phyloP scores from a whole-genome alignment of 2,888 invertebrate genomes.

The Marasmarcha lunaedactyla region DNA sequence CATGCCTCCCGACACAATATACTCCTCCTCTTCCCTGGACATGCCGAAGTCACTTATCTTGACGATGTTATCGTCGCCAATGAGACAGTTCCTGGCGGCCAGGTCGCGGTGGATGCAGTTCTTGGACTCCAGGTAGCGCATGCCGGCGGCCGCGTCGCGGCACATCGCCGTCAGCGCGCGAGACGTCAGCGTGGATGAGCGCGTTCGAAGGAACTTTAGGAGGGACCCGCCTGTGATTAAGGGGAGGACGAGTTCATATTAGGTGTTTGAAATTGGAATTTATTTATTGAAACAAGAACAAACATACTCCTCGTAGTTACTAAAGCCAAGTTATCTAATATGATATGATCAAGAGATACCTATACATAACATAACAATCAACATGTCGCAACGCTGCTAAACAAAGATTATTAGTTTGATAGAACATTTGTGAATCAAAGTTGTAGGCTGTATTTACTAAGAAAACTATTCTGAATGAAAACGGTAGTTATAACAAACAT shows the following conservation, averaged over 20 bases:
- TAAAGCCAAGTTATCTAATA: no score
- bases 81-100: constrained; percentile 93
- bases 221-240: constrained; percentile 90
- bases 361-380: no score
- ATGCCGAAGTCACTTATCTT: constrained; percentile 99
- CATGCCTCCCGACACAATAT: constrained; percentile 97
- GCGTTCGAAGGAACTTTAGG: constrained; percentile 87
- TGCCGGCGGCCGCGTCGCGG: constrained; percentile 91
- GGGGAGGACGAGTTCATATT: background rate
- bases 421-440: no score
- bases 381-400: no score
- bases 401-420: no score
- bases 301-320: no score
- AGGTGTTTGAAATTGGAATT: no score
- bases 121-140: constrained; percentile 95
- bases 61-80: constrained; percentile 87
- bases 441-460: no score
- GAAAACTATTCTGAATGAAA: no score
- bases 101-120: constrained; percentile 97
- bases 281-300: no score
- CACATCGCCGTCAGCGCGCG: constrained; percentile 88
- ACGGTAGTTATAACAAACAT: no score
- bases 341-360: no score
- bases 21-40: constrained; percentile 97
- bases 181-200: constrained; percentile 74